phyloP scores from a whole-genome alignment of 2,797 vertebrate genomes.

The Megalops cyprinoides region DNA sequence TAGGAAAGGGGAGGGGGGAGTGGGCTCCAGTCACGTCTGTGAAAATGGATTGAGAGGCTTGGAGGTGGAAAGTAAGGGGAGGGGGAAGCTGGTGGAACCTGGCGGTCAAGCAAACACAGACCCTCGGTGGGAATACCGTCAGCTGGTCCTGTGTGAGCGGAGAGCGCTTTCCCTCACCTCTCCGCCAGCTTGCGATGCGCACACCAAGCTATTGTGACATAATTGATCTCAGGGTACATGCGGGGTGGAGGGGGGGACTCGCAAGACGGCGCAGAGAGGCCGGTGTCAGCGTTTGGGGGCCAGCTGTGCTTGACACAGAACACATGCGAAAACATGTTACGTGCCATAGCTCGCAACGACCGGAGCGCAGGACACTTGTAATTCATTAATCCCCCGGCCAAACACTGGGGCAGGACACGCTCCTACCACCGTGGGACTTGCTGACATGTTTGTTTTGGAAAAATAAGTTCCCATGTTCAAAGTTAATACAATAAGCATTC shows the following conservation, averaged over 20 bases:
- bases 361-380: too few relatives aligned
- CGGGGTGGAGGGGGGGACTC: background rate
- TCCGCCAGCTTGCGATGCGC: too few relatives aligned
- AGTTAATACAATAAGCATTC: background rate
- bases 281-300: background rate
- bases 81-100: background rate
- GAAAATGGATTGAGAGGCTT: conserved; percentile 13
- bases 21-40: background rate
- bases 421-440: background rate
- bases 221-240: background rate
- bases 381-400: background rate
- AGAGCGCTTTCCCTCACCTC: too few relatives aligned
- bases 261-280: background rate
- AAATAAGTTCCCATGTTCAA: background rate
- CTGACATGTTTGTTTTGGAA: background rate
- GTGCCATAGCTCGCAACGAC: background rate
- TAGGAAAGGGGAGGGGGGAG: background rate
- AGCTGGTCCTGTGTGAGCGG: background rate
- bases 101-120: background rate
- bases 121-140: too few relatives aligned
- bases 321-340: background rate
- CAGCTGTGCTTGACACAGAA: too few relatives aligned
- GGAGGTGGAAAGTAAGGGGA: background rate
- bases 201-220: too few relatives aligned
- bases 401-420: background rate